Base-by-base conservation (phyloP, 2,888 invertebrate genomes). In the Aspidiotus rigidus region DNA sequence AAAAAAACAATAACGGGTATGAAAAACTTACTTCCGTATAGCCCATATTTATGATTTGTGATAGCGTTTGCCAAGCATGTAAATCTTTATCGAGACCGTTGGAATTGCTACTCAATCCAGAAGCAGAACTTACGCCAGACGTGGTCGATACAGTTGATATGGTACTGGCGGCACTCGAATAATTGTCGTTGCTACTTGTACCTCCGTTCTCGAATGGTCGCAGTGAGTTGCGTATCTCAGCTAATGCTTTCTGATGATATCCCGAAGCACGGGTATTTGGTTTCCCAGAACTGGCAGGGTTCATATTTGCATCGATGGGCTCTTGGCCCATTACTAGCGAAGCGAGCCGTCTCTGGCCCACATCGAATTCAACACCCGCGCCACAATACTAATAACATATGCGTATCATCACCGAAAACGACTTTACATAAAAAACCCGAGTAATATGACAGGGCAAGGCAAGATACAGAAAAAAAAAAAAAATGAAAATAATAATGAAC, bases 201-300 rank as follows among this genome's bases (percentile, higher is more conserved):
- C 70, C 73, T 81, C 85, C 80, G 76, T 89, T 88, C 69, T 89
- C 89, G 78, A 89, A 90, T 67, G 90, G 90, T 75, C 87, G 82
- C 75, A 90, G 79, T 71, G 90, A 89, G 79, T 89, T 89, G 75
- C 90, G 84, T 77, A 90, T 91, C 80, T 90, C 88, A 80, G 88
- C 89, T 79, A 91, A 84, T 77, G 90, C 90, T 62, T 90, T 89
- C 80, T 89, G 88, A 80, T 88, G 88, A 80, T 90, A 90, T 81
- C 88, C 88, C 81, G 87, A 84, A 78, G 83, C 83, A 81, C 86
- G 85, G 81, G 84, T 84, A 80, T 84, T 84, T 81, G 85, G 79
- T 78, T 80, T 80, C 78, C 79, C 79, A 77, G 80, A 78, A 75
- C 77, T 78, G 75, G 80, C 79, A 77, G 80, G 79, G 79, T 80